These are phyloP conservation scores for Apis laboriosa DNA, from an alignment of 1,140 invertebrate species.

Conservation along the genomic window DNA sequence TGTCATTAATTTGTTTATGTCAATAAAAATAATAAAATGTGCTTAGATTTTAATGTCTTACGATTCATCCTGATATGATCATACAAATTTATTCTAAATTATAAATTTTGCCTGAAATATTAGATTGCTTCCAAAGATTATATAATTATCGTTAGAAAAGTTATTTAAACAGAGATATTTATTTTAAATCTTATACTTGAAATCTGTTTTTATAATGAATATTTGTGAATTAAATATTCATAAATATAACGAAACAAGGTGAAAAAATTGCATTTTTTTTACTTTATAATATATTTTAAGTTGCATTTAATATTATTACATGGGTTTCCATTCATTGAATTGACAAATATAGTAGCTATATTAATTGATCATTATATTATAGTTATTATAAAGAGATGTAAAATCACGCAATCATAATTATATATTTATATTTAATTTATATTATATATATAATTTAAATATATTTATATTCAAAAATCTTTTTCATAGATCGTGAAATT, in stretches of 20 bases:
- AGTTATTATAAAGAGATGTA: not conserved
- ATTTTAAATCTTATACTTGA: not conserved
- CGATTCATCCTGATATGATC: not conserved
- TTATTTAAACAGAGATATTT: not conserved
- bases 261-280: not conserved
- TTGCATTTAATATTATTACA: not conserved
- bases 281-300: not conserved
- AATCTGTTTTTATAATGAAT: not conserved
- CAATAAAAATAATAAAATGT: not conserved
- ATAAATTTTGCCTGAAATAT: not conserved
- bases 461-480: no score
- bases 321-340: not conserved
- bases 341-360: not conserved
- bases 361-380: not conserved
- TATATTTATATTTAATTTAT: no score
- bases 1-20: not conserved
- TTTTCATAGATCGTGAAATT: no score
- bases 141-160: not conserved
- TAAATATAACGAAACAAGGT: not conserved
- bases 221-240: not conserved
- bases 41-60: not conserved
- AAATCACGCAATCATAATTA: no score
- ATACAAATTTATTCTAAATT: not conserved
- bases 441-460: no score
- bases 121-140: slow-evolving; percentile 2